Conservation (phyloP, 1,140 invertebrate genomes). For the Scaptomyza pallida region DNA sequence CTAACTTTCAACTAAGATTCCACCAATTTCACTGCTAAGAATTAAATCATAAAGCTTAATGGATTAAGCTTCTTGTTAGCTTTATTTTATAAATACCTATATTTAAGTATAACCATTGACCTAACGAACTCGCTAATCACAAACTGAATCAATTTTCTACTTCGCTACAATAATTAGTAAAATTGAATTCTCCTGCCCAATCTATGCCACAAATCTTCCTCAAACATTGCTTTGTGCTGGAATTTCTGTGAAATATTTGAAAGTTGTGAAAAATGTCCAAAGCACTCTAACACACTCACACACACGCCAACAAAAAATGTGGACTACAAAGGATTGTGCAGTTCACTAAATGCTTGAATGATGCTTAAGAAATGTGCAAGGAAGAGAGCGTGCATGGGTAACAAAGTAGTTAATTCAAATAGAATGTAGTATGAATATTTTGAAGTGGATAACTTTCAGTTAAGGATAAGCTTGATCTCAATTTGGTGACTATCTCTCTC, state of each 20-base stretch:
- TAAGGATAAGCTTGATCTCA: conserved; percentile 21
- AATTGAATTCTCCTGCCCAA: too few species aligned
- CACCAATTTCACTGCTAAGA: too few species aligned
- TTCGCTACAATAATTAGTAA: too few species aligned
- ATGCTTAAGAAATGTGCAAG: neutral
- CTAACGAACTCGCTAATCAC: too few species aligned
- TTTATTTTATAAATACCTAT: too few species aligned
- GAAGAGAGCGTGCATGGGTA: neutral
- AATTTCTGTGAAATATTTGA: neutral
- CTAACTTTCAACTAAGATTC: too few species aligned
- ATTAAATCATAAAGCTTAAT: too few species aligned
- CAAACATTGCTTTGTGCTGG: too few species aligned
- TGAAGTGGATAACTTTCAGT: conserved; percentile 3
- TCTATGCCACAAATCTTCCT: too few species aligned
- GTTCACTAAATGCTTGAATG: neutral
- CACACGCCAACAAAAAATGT: neutral
- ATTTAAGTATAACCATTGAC: too few species aligned
- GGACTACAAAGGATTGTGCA: neutral
- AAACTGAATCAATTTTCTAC: too few species aligned
- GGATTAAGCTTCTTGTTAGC: too few species aligned
- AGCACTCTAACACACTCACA: neutral
- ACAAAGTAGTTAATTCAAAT: conserved; percentile 6
- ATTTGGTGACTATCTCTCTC: conserved; percentile 7
- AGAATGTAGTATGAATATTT: neutral
- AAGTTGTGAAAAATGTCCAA: neutral